A percentile compares a stretch with the other conserved stretches of the same genome.
These are phyloP conservation scores for Machaerirhynchus nigripectus DNA, from an alignment of 2,113 vertebrate genomes.

Conservation along the genomic window DNA sequence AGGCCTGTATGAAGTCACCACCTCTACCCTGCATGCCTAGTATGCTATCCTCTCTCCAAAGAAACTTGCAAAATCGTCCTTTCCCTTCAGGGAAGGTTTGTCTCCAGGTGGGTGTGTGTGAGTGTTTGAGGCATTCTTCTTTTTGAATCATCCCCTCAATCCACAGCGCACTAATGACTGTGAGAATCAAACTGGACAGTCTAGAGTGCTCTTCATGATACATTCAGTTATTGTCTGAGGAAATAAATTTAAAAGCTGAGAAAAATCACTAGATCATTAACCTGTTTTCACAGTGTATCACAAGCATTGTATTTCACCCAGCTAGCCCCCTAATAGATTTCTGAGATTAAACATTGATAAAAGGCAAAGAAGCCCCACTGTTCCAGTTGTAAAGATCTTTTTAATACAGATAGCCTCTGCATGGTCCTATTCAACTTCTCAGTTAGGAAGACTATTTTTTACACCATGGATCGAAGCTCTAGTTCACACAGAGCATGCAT, in stretches of 20 bases:
- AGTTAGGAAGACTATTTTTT: neutral
- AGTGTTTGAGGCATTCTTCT: neutral
- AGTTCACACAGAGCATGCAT: neutral
- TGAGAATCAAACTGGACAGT: neutral
- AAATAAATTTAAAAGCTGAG: slow-evolving; percentile 4
- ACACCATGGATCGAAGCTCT: neutral
- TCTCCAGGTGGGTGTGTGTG: neutral
- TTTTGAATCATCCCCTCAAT: neutral
- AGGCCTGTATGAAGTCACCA: neutral
- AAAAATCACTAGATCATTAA: slow-evolving; percentile 30
- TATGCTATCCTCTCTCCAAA: neutral
- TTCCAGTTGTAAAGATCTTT: neutral
- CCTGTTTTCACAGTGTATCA: neutral
- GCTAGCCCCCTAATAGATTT: neutral
- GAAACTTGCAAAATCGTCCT: accelerated
- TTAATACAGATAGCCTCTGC: neutral
- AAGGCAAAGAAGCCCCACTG: neutral
- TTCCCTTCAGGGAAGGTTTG: neutral
- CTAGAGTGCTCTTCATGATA: neutral
- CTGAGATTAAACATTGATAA: neutral
- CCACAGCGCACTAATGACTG: neutral
- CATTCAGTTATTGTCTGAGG: neutral
- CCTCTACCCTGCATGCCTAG: neutral
- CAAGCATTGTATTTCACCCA: neutral
- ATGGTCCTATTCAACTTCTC: neutral